Conservation (phyloP, 1,140 invertebrate genomes). For the Sweltsa coloradensis region DNA sequence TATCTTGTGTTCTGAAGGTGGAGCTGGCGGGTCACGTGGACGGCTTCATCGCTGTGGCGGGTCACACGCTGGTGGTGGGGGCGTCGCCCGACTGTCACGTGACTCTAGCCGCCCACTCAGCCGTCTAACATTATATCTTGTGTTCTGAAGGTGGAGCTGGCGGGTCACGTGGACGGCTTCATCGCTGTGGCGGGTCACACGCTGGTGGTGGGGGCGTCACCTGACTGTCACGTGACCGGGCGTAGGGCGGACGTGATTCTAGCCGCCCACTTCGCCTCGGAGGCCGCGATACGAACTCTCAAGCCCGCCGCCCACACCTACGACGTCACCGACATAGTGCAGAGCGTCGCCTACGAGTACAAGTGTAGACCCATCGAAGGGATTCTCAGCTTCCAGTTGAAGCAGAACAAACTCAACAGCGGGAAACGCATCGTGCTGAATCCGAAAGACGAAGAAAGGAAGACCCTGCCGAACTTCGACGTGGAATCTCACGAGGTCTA, state of each 20-base stretch:
- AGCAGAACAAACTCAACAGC: conserved; percentile 94
- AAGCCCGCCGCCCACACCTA: conserved; percentile 85
- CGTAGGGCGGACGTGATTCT: conserved; percentile 89
- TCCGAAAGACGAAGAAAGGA: conserved; percentile 92
- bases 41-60: no score
- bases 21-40: no score
- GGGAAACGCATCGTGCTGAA: conserved; percentile 99
- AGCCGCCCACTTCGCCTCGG: conserved; percentile 88
- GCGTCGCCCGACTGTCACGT: no score
- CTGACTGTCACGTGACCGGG: conserved; percentile 60
- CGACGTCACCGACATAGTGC: conserved; percentile 82
- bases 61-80: no score
- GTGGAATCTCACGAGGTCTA: conserved; percentile 97
- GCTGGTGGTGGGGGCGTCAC: conserved; percentile 70
- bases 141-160: no score
- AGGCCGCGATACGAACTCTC: conserved; percentile 85
- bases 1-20: no score
- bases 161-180: conserved; percentile 97
- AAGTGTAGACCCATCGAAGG: conserved; percentile 98
- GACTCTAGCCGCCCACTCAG: no score
- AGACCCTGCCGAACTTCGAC: conserved; percentile 94
- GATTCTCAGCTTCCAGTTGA: conserved; percentile 96
- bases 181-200: conserved; percentile 97
- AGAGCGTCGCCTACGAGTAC: conserved; percentile 83
- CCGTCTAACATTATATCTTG: no score